Evolutionary conservation across 1,140 invertebrate genomes (phyloP).

Genomic region (Ladona fulva): DNA sequence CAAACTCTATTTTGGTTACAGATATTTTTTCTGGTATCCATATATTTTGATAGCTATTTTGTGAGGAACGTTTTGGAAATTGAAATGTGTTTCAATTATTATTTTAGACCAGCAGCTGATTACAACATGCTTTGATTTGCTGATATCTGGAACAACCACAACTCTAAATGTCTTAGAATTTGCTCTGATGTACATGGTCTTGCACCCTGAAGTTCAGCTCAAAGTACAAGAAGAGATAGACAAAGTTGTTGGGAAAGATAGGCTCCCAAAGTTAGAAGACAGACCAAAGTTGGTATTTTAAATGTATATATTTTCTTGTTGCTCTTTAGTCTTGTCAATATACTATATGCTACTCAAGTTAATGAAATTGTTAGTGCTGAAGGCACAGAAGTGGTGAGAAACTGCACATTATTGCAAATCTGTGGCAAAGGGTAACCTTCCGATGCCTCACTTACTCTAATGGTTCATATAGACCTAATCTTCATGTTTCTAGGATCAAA

Average conservation of each 20-base stretch:
- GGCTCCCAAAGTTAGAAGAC: constrained; percentile 49
- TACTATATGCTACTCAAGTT: too few species aligned
- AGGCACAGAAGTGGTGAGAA: too few species aligned
- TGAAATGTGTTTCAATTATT: constrained; percentile 16
- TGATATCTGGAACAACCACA: constrained; percentile 61
- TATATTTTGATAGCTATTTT: too few species aligned
- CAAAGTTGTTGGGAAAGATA: constrained; percentile 45
- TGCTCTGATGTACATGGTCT: constrained; percentile 51
- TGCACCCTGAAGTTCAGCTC: constrained; percentile 53
- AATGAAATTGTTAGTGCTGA: too few species aligned
- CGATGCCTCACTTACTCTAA: too few species aligned
- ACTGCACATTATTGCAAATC: too few species aligned
- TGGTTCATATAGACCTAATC: too few species aligned
- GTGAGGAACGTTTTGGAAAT: too few species aligned
- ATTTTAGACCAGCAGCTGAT: constrained; percentile 51
- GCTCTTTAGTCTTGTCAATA: neutral
- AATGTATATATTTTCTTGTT: neutral
- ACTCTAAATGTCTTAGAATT: constrained; percentile 54
- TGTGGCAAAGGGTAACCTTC: too few species aligned
- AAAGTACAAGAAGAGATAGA: constrained; percentile 60
- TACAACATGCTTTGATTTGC: constrained; percentile 55
- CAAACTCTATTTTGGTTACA: too few species aligned
- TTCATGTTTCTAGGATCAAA: too few species aligned
- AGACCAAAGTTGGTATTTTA: constrained; percentile 39
- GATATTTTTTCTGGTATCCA: too few species aligned